These are phyloP conservation scores for Cettia cetti DNA, from an alignment of 2,113 vertebrate species.

Conservation along the genomic window DNA sequence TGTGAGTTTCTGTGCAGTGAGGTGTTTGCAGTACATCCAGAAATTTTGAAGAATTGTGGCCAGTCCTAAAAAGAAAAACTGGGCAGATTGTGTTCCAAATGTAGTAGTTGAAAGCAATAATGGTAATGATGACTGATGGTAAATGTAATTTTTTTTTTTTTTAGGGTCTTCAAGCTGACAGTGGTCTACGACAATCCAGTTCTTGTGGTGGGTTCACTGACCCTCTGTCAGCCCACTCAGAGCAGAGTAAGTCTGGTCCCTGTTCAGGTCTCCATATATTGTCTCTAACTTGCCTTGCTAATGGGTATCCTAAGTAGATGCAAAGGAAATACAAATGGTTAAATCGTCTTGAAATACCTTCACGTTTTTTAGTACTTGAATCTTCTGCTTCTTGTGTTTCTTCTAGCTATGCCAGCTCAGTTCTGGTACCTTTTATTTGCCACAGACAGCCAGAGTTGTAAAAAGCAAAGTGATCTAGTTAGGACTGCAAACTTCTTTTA, in stretches of 20 bases:
- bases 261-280: not conserved
- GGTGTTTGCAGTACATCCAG: not conserved
- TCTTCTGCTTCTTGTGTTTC: not conserved
- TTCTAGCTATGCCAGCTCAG: not conserved
- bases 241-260: conserved; percentile 75
- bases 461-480: not conserved
- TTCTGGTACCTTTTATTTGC: not conserved
- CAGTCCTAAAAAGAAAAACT: not conserved
- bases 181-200: conserved; percentile 79
- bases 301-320: not conserved
- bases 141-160: not conserved
- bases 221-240: conserved; percentile 76
- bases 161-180: conserved; percentile 64
- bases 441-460: not conserved
- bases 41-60: not conserved
- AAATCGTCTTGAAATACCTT: not conserved
- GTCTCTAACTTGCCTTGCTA: not conserved
- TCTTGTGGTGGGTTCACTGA: conserved; percentile 87
- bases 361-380: not conserved
- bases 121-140: not conserved
- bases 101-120: not conserved
- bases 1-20: not conserved
- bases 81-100: not conserved
- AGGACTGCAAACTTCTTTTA: not conserved
- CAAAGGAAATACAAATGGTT: not conserved